Base-by-base conservation (phyloP, 2,113 vertebrate species). In the Nannospalax galili region DNA sequence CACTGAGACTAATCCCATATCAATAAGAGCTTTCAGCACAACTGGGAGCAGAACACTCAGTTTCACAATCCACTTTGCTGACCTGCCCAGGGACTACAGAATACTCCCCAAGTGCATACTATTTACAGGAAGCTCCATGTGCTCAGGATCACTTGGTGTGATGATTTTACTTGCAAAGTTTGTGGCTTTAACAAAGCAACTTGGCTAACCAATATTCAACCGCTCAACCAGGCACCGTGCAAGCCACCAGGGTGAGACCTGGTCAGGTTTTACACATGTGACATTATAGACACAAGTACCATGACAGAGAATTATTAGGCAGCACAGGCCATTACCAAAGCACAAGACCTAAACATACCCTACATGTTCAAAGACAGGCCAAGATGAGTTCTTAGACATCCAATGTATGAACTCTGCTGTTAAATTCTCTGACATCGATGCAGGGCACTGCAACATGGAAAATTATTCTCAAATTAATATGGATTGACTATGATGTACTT, bases 21-120 rank as follows among this genome's bases (percentile, higher is more conserved):
- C 97, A 98, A 52, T 98, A 97, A 98, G 92, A 98, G 98, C 98
- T 98, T 98, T 98, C 97, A 98, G 94, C 87, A 95, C 84, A 42
- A 89, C 94, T 90, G 95, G 97, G 96, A 95, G 88, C 95, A 97
- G 95, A 98, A 96, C 96, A 94, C 95, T 98, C 97, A 93, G 96
- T 97, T 96, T 97, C 97, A 97, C 4, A n/a, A 90, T 91, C 91
- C 95, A 97, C 96, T 98, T 96, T 95, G 92, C 69, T 30, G 94
- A 96, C 95, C 94, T 95, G 80, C 96, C 96, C 91, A 4, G 79
- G 96, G 93, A 79, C 91, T 95, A 96, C 52, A 95, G 60, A 97
- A 90, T 58, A 92, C 95, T 97, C 56, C 92, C 64, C 0, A 22
- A 90, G 90, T 0, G 1, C 75, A 75, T 88, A 74, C 93, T 79